Conservation (phyloP, 2,888 invertebrate genomes). For the Orchestes rusci region DNA sequence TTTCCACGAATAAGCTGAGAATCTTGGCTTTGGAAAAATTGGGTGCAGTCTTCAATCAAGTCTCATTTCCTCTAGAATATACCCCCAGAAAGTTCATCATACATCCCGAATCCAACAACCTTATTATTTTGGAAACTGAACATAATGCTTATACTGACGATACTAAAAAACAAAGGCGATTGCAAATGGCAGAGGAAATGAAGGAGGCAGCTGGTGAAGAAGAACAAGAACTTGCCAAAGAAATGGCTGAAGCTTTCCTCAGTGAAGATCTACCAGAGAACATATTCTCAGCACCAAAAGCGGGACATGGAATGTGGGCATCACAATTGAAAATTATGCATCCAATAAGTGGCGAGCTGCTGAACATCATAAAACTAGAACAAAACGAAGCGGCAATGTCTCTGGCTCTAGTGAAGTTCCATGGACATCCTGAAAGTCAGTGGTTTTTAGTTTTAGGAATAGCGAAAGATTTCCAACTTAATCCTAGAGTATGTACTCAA, state of each 20-base stretch:
- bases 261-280: constrained; percentile 92
- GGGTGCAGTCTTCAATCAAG: constrained; percentile 97
- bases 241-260: constrained; percentile 96
- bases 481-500: constrained; percentile 73
- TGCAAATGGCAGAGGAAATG: constrained; percentile 38
- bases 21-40: constrained; percentile 97
- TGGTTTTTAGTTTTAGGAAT: constrained; percentile 78
- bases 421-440: constrained; percentile 42
- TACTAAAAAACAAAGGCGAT: constrained; percentile 81
- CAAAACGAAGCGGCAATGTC: constrained; percentile 97
- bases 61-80: constrained; percentile 85
- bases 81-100: constrained; percentile 94
- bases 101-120: constrained; percentile 82
- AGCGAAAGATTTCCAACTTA: constrained; percentile 82
- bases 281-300: constrained; percentile 92
- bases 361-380: constrained; percentile 72
- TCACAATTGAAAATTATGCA: constrained; percentile 82
- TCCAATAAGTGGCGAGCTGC: constrained; percentile 51
- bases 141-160: constrained; percentile 98
- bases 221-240: constrained; percentile 89
- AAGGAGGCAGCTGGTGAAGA: constrained; percentile 56
- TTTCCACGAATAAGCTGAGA: constrained; percentile 88
- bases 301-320: constrained; percentile 94
- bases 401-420: constrained; percentile 56
- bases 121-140: constrained; percentile 92